phyloP scores from a whole-genome alignment of 2,797 vertebrate species.

The Ctenosaura bakeri region DNA sequence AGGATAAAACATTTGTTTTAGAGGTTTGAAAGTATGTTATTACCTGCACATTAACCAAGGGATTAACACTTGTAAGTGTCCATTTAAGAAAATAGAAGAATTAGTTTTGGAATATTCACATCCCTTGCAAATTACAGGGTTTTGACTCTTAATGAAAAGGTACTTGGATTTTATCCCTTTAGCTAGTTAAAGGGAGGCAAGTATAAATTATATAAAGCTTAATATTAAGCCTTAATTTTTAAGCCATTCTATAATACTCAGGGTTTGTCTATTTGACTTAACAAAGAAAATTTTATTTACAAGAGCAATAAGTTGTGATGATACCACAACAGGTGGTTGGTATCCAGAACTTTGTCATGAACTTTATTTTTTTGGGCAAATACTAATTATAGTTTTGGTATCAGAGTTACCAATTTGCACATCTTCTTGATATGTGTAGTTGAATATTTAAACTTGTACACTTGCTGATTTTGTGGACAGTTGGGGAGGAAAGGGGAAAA shows the following conservation, averaged over 20 bases:
- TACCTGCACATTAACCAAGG: background rate
- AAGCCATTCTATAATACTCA: background rate
- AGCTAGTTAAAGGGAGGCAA: background rate
- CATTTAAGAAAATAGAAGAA: background rate
- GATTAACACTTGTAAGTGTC: background rate
- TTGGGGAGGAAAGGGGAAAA: background rate
- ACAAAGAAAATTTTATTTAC: background rate
- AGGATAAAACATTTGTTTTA: background rate
- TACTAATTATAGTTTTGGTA: background rate
- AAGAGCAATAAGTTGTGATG: background rate
- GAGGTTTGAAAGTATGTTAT: background rate
- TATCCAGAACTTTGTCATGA: background rate
- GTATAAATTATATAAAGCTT: background rate
- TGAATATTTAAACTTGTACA: background rate
- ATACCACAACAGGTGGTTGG: background rate
- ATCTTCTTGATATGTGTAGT: background rate
- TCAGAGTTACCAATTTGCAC: background rate
- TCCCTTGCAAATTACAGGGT: too few relatives aligned
- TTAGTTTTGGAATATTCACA: too few relatives aligned
- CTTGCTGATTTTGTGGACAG: background rate
- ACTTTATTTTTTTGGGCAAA: background rate
- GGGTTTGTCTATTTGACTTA: background rate
- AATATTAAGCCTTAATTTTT: background rate
- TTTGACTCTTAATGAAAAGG: background rate
- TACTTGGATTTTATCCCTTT: background rate